phyloP scores from a whole-genome alignment of 2,888 invertebrate species.

The Amorpha juglandis region DNA sequence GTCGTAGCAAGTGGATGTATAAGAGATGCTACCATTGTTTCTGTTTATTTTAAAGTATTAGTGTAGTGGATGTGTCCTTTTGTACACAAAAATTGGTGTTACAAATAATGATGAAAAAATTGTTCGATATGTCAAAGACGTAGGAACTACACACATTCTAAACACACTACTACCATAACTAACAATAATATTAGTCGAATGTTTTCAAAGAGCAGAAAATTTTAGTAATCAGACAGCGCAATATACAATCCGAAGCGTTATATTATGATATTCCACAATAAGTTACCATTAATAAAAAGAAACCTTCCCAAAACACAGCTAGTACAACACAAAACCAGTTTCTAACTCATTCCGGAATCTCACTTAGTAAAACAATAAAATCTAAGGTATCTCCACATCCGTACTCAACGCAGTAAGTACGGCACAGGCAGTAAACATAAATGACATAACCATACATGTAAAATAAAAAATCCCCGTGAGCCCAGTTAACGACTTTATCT shows the following conservation, averaged over 20 bases:
- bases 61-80: not conserved
- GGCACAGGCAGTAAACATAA: slow-evolving; percentile 67
- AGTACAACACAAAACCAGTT: slow-evolving; percentile 10
- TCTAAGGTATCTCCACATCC: slow-evolving; percentile 30
- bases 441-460: slow-evolving; percentile 60
- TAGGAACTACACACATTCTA: too few relatives aligned
- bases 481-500: slow-evolving; percentile 73
- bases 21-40: not conserved
- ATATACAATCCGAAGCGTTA: too few relatives aligned
- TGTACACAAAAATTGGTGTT: not conserved
- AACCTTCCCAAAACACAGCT: not conserved
- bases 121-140: too few relatives aligned
- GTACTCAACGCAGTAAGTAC: slow-evolving; percentile 62
- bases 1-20: not conserved
- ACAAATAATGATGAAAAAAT: too few relatives aligned
- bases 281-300: not conserved
- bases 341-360: slow-evolving; percentile 17
- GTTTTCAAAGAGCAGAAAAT: too few relatives aligned
- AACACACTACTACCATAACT: too few relatives aligned
- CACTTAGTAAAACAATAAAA: slow-evolving; percentile 26
- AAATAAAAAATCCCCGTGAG: slow-evolving; percentile 50
- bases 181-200: too few relatives aligned
- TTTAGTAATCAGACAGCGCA: too few relatives aligned
- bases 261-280: too few relatives aligned
- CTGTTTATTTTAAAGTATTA: not conserved